phyloP scores from a whole-genome alignment of 2,797 vertebrate genomes.

The Squalus acanthias region DNA sequence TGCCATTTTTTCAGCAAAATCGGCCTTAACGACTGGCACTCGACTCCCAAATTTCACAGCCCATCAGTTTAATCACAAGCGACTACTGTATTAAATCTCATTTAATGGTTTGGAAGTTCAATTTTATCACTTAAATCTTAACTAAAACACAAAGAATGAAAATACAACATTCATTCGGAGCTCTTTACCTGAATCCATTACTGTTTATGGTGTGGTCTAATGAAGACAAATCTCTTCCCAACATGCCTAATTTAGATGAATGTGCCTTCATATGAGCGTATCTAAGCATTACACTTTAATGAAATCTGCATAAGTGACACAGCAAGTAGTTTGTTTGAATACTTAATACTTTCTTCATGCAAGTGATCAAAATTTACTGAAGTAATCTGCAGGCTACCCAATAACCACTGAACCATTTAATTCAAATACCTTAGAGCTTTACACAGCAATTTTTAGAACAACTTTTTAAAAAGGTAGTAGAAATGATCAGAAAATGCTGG shows the following conservation, averaged over 20 bases:
- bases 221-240: not conserved
- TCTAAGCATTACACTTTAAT: not conserved
- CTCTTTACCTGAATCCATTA: not conserved
- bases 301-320: not conserved
- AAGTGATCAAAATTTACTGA: not conserved
- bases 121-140: not conserved
- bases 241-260: constrained; percentile 12
- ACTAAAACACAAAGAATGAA: not conserved
- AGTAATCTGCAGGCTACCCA: not conserved
- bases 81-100: not conserved
- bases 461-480: not conserved
- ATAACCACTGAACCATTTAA: not conserved
- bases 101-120: not conserved
- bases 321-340: not conserved
- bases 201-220: not conserved
- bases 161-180: not conserved
- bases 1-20: too few relatives aligned
- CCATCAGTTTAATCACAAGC: not conserved
- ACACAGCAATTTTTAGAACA: not conserved
- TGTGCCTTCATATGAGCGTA: not conserved
- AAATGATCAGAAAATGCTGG: too few relatives aligned
- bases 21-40: too few relatives aligned
- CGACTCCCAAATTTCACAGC: too few relatives aligned
- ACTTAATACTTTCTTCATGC: not conserved
- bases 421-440: not conserved